A percentile compares a stretch with the other conserved stretches of the same genome.
phyloP scores from a whole-genome alignment of 2,888 invertebrate genomes.

The Tiliacea citrago region DNA sequence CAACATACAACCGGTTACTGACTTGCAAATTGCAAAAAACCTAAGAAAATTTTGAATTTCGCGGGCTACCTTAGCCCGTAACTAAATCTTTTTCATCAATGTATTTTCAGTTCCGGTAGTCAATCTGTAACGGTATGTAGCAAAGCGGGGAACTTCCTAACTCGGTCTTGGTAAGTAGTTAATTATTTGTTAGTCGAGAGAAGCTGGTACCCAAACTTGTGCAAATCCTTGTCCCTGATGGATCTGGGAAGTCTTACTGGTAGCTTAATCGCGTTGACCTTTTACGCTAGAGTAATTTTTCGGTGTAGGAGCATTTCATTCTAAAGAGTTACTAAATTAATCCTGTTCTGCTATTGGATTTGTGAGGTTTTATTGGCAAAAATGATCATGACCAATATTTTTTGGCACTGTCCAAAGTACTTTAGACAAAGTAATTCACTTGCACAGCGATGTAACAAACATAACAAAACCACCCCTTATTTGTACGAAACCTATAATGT shows the following conservation, averaged over 20 bases:
- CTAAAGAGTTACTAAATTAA: neutral
- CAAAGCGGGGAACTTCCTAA: constrained; percentile 30
- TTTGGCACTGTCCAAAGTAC: neutral
- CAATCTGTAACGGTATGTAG: constrained; percentile 4
- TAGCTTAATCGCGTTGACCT: neutral
- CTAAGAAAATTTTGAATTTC: too few relatives aligned
- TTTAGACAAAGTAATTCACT: neutral
- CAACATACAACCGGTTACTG: too few relatives aligned
- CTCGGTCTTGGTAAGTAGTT: constrained; percentile 27
- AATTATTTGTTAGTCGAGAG: constrained; percentile 36
- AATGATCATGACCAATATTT: neutral
- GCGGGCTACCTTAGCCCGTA: too few relatives aligned
- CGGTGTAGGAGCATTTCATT: neutral
- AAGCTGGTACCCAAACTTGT: constrained; percentile 16
- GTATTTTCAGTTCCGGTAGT: neutral
- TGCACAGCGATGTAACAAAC: neutral
- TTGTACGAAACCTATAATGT: neutral
- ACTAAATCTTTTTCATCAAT: too few relatives aligned
- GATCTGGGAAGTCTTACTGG: neutral
- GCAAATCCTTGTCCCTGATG: constrained; percentile 2
- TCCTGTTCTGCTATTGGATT: neutral
- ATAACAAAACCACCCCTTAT: neutral
- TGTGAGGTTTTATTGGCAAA: neutral
- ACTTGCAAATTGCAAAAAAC: too few relatives aligned
- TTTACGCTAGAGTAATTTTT: constrained; percentile 16